phyloP scores from a whole-genome alignment of 2,113 vertebrate genomes.

The Callocephalon fimbriatum region DNA sequence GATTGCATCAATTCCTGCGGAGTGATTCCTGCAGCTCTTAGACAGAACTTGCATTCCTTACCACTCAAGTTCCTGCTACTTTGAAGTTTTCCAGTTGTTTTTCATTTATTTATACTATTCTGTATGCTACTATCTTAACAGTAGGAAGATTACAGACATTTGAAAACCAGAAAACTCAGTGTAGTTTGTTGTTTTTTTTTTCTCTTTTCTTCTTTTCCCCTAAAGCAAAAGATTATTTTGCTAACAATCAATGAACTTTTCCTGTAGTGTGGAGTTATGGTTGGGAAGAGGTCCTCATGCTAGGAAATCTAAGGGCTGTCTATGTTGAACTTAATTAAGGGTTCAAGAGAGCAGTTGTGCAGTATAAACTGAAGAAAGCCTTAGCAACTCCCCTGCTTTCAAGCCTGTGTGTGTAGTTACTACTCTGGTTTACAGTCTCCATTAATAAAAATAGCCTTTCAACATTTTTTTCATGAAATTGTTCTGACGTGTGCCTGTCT shows the following conservation, averaged over 20 bases:
- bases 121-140: not conserved
- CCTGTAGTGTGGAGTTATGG: fast-evolving
- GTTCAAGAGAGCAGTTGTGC: not conserved
- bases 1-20: not conserved
- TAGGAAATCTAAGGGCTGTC: not conserved
- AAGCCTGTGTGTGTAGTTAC: not conserved
- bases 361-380: not conserved
- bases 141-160: not conserved
- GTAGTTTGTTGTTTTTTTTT: not conserved
- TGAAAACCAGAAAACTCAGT: not conserved
- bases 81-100: not conserved
- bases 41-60: not conserved
- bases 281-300: not conserved
- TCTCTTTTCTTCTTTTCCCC: too few species aligned
- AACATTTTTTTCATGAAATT: not conserved
- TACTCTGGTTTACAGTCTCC: not conserved
- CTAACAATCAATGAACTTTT: not conserved
- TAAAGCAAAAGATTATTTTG: not conserved
- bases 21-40: not conserved
- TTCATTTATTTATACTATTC: not conserved
- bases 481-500: not conserved
- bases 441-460: not conserved
- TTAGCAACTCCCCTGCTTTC: not conserved
- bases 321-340: fast-evolving
- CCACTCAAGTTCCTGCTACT: not conserved